Evolutionary conservation across 2,888 invertebrate genomes (phyloP).

Genomic region (Meteorus cinctellus): DNA sequence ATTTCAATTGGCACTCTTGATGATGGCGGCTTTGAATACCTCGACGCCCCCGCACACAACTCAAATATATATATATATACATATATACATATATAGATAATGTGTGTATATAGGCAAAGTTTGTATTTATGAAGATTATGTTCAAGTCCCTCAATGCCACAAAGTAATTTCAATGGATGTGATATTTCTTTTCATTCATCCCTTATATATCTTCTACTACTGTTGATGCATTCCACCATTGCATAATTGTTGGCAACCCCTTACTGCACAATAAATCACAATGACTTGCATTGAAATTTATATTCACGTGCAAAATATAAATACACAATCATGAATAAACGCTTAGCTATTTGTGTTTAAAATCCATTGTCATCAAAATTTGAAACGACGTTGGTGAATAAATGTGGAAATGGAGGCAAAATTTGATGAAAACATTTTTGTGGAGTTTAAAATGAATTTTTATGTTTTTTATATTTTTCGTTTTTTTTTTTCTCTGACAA

Average conservation of each 20-base stretch:
- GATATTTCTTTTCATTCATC: not conserved
- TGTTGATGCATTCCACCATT: not conserved
- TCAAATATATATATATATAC: not conserved
- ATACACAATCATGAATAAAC: not conserved
- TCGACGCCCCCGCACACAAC: not conserved
- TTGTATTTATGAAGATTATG: not conserved
- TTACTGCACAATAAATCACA: not conserved
- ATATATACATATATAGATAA: too few relatives aligned
- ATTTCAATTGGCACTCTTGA: slow-evolving; percentile 27
- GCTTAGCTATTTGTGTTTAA: not conserved
- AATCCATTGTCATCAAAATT: not conserved
- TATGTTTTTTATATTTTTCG: not conserved
- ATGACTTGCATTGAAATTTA: not conserved
- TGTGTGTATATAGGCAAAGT: not conserved
- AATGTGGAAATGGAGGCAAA: not conserved
- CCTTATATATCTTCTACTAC: not conserved
- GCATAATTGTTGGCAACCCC: not conserved
- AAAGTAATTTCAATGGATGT: not conserved
- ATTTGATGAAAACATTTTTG: not conserved
- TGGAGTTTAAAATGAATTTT: not conserved
- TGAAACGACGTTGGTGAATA: not conserved
- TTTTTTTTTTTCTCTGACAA: not conserved
- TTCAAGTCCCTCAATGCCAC: not conserved
- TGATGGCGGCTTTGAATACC: not conserved
- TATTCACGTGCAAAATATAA: not conserved